These are phyloP conservation scores for Diplogasteroides magnus DNA, from an alignment of 1,140 invertebrate species.

Conservation along the genomic window DNA sequence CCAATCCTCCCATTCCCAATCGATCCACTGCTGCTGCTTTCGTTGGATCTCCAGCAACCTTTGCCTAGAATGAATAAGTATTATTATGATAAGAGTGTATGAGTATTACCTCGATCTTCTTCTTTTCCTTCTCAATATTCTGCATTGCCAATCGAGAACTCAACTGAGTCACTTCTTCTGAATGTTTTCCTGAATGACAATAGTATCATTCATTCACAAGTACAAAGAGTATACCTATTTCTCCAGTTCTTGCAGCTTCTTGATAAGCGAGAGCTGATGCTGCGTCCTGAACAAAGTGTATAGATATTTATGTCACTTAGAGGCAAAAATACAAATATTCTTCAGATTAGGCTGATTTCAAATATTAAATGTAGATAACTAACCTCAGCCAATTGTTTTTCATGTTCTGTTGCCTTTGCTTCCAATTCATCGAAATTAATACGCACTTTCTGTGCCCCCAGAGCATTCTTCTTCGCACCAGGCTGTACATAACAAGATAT, in stretches of 20 bases:
- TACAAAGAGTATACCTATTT: neutral
- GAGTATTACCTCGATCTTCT: constrained; percentile 15
- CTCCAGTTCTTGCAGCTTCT: neutral
- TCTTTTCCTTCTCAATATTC: constrained; percentile 13
- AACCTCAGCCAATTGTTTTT: constrained; percentile 56
- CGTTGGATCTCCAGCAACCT: constrained; percentile 66
- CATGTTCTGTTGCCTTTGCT: constrained; percentile 72
- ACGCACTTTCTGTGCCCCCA: constrained; percentile 91
- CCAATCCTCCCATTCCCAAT: constrained; percentile 80
- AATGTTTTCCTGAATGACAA: too few relatives aligned
- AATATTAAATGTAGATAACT: constrained; percentile 17
- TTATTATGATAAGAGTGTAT: neutral
- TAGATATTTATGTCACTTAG: too few relatives aligned
- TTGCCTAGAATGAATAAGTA: constrained; percentile 58
- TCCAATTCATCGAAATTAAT: constrained; percentile 92
- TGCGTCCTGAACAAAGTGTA: too few relatives aligned
- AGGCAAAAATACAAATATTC: neutral
- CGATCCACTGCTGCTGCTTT: constrained; percentile 84
- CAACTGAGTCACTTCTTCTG: neutral
- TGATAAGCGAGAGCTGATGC: neutral
- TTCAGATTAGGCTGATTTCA: neutral
- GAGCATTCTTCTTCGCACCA: constrained; percentile 70
- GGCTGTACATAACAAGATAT: constrained; percentile 22
- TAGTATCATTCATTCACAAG: neutral
- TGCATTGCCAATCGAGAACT: constrained; percentile 7